phyloP scores from a whole-genome alignment of 2,888 invertebrate genomes.

The Eupeodes latifasciatus region DNA sequence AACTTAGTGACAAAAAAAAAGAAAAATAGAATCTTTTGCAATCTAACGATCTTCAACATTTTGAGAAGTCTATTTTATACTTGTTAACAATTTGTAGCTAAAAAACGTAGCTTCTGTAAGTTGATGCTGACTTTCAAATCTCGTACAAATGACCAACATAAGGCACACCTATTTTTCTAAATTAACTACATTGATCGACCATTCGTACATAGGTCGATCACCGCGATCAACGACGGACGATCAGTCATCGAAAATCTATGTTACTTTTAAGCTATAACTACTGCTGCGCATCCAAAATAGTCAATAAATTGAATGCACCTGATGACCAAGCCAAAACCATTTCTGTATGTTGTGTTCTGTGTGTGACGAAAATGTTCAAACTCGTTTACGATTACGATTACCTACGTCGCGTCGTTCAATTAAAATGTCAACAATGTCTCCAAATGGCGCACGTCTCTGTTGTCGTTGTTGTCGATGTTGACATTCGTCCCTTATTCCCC shows the following conservation, averaged over 20 bases:
- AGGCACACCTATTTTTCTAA: constrained; percentile 65
- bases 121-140: constrained; percentile 17
- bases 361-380: constrained; percentile 50
- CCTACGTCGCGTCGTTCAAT: constrained; percentile 55
- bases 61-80: not conserved
- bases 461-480: constrained; percentile 77
- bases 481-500: constrained; percentile 61
- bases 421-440: constrained; percentile 73
- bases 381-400: constrained; percentile 53
- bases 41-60: not conserved
- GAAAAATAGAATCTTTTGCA: not conserved
- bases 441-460: constrained; percentile 67
- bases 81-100: constrained; percentile 51
- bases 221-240: constrained; percentile 18
- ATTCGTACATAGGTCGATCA: constrained; percentile 55
- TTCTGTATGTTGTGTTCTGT: constrained; percentile 5
- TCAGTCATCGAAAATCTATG: constrained; percentile 38
- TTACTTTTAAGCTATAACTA: constrained; percentile 26
- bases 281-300: constrained; percentile 66
- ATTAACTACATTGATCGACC: constrained; percentile 17
- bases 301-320: constrained; percentile 52
- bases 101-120: not conserved
- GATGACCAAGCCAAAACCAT: constrained; percentile 16
- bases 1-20: not conserved
- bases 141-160: no score